Conservation (phyloP, 2,113 vertebrate species). For the Coryphaenoides rupestris region DNA sequence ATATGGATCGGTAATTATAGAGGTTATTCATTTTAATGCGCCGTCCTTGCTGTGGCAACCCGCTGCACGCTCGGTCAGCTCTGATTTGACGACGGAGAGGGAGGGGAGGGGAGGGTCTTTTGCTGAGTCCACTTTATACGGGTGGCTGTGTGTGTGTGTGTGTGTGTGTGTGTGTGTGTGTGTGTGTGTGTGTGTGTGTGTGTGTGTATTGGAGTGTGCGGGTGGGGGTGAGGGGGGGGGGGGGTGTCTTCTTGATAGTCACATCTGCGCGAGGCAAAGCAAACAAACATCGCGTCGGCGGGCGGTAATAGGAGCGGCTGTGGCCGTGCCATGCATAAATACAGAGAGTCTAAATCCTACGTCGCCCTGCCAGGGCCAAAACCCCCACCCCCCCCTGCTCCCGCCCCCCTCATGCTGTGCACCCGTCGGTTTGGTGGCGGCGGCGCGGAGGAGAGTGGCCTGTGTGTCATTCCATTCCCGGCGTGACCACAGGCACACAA, state of each 20-base stretch:
- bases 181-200: slow-evolving; percentile 39
- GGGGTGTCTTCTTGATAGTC: slow-evolving; percentile 49
- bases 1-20: slow-evolving; percentile 71
- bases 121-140: background rate
- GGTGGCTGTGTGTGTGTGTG: no score
- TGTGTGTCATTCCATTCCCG: slow-evolving; percentile 57
- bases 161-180: slow-evolving; percentile 41
- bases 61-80: slow-evolving; percentile 63
- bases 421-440: slow-evolving; percentile 59
- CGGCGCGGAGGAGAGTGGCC: slow-evolving; percentile 66
- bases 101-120: slow-evolving; percentile 31
- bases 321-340: slow-evolving; percentile 63
- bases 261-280: slow-evolving; percentile 56
- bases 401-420: slow-evolving; percentile 46
- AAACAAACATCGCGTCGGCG: slow-evolving; percentile 70
- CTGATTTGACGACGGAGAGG: slow-evolving; percentile 46
- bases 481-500: slow-evolving; percentile 62
- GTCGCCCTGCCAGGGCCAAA: slow-evolving; percentile 55
- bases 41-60: slow-evolving; percentile 61
- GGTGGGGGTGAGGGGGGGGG: background rate
- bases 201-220: slow-evolving; percentile 27
- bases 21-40: slow-evolving; percentile 68
- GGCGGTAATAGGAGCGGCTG: slow-evolving; percentile 65
- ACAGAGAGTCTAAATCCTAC: slow-evolving; percentile 66
- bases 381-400: slow-evolving; percentile 13